These are phyloP conservation scores for Bembecia ichneumoniformis DNA, from an alignment of 2,888 invertebrate species.

Conservation along the genomic window DNA sequence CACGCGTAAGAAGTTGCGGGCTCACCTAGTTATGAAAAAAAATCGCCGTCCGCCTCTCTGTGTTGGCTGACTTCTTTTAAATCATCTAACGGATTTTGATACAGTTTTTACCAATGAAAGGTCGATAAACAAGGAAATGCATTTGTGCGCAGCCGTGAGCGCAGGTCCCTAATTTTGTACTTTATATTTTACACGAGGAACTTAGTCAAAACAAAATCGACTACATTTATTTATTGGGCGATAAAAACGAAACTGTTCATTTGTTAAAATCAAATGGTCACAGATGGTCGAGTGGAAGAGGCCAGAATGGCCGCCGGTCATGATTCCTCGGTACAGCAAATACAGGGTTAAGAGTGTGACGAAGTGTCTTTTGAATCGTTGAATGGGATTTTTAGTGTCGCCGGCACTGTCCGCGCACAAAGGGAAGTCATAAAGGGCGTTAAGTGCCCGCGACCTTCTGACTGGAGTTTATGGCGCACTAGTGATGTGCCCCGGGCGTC, in stretches of 20 bases:
- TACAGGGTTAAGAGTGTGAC: slow-evolving; percentile 26
- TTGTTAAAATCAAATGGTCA: neutral
- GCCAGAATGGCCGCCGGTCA: neutral
- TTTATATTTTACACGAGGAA: too few relatives aligned
- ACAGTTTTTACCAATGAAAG: too few relatives aligned
- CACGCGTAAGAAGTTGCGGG: too few relatives aligned
- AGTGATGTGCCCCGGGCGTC: slow-evolving; percentile 14
- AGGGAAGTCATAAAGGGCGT: slow-evolving; percentile 44
- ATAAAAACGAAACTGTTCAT: neutral
- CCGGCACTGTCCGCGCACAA: slow-evolving; percentile 35
- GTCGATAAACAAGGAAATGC: too few relatives aligned
- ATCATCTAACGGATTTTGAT: too few relatives aligned
- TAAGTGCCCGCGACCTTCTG: slow-evolving; percentile 44
- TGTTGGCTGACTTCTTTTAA: too few relatives aligned
- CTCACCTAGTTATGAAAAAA: too few relatives aligned
- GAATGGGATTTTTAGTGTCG: slow-evolving; percentile 47
- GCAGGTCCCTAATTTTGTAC: too few relatives aligned
- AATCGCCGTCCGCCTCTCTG: too few relatives aligned
- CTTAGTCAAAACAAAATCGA: too few relatives aligned
- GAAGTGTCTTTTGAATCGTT: slow-evolving; percentile 28
- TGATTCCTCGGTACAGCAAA: neutral
- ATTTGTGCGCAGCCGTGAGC: too few relatives aligned
- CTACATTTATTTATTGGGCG: too few relatives aligned
- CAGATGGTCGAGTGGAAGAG: neutral
- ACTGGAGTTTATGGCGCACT: slow-evolving; percentile 10